A percentile compares a stretch with the other conserved stretches of the same genome.
These are phyloP conservation scores for Trichechus manatus DNA, from an alignment of 2,113 vertebrate species.

Conservation along the genomic window DNA sequence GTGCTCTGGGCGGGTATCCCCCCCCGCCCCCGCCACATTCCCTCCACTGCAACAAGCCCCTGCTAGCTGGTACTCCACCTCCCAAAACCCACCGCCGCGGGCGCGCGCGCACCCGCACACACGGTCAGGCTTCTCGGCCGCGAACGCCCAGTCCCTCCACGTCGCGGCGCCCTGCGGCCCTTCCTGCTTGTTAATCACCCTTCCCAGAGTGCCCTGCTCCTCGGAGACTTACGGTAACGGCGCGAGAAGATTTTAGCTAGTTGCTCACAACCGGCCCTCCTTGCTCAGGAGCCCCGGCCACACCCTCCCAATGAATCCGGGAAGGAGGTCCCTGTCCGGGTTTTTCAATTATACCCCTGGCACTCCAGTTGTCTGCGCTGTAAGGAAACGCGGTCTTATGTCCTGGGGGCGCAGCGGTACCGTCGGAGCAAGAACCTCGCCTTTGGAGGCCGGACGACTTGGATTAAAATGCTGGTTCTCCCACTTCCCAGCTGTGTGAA, in stretches of 20 bases:
- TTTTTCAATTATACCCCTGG: neutral
- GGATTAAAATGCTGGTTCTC: neutral
- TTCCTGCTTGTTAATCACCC: neutral
- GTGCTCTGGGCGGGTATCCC: neutral
- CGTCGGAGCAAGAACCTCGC: neutral
- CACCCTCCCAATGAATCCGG: neutral
- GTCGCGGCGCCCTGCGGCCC: constrained; percentile 54
- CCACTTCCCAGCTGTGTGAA: constrained; percentile 8
- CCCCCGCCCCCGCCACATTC: too few species aligned
- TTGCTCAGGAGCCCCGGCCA: too few species aligned
- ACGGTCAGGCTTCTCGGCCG: rapidly evolving
- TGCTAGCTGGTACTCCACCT: neutral
- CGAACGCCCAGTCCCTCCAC: constrained; percentile 15
- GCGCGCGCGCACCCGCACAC: neutral
- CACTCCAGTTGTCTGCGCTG: neutral
- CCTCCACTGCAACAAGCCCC: neutral
- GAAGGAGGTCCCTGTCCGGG: neutral
- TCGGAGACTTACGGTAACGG: neutral
- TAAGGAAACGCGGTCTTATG: neutral
- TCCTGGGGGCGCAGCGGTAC: neutral
- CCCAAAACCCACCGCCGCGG: neutral
- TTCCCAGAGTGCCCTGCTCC: neutral
- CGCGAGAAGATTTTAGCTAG: neutral
- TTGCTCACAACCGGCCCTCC: rapidly evolving
- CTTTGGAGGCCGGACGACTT: neutral